Conservation (phyloP, 2,888 invertebrate species). For the Aquatica leii region DNA sequence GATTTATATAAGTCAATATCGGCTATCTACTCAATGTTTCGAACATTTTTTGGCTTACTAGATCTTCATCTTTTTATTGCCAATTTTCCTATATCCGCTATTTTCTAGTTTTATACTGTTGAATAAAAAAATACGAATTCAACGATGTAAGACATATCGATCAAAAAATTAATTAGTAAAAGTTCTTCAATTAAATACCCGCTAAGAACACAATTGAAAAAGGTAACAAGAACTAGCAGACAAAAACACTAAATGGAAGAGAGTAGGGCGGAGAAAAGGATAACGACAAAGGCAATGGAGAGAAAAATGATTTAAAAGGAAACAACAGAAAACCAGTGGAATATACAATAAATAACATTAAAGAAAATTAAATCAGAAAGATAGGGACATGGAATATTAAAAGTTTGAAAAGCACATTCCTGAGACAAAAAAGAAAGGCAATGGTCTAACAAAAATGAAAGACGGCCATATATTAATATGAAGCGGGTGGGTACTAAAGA, state of each 20-base stretch:
- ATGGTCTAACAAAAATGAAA: conserved; percentile 24
- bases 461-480: conserved; percentile 32
- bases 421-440: conserved; percentile 34
- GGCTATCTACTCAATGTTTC: too few species aligned
- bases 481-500: conserved; percentile 20
- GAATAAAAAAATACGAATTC: too few species aligned
- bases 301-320: background rate
- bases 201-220: background rate
- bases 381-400: conserved; percentile 22
- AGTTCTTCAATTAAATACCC: background rate
- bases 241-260: background rate
- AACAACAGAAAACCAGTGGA: background rate
- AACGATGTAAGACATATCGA: too few species aligned
- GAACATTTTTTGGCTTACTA: too few species aligned
- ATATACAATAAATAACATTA: conserved; percentile 1
- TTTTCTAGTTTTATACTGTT: too few species aligned
- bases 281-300: conserved; percentile 2
- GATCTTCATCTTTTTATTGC: too few species aligned
- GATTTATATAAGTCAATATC: too few species aligned
- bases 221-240: background rate
- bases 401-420: conserved; percentile 22
- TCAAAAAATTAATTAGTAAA: conserved; percentile 15
- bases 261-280: background rate
- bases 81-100: too few species aligned
- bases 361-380: conserved; percentile 21